A percentile compares a stretch with the other conserved stretches of the same genome.
phyloP scores from a whole-genome alignment of 2,113 vertebrate species.

The Syngnathus typhle region DNA sequence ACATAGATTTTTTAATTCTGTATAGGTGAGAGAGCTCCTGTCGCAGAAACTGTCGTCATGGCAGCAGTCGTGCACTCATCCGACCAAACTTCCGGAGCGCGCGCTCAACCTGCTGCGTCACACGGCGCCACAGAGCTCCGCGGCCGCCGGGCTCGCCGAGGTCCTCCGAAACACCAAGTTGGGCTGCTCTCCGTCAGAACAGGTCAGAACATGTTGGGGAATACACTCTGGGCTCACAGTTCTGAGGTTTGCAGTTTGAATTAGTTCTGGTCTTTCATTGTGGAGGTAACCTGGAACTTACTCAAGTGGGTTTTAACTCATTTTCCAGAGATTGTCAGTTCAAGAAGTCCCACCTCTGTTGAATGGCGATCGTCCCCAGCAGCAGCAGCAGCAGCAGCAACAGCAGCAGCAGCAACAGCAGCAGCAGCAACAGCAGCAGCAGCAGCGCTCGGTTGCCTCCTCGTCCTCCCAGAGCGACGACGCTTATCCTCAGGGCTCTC shows the following conservation, averaged over 20 bases:
- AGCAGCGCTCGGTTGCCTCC: conserved; percentile 48
- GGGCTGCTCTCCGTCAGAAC: conserved; percentile 61
- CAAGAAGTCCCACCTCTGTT: conserved; percentile 74
- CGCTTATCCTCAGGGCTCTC: conserved; percentile 40
- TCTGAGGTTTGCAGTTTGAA: too few species aligned
- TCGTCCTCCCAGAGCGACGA: conserved; percentile 58
- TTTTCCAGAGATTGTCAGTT: conserved; percentile 70
- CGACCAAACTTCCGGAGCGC: conserved; percentile 78
- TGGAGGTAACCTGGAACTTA: too few species aligned
- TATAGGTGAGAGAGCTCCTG: conserved; percentile 76
- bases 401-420: conserved; percentile 64
- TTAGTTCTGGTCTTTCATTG: too few species aligned
- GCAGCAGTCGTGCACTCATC: conserved; percentile 78
- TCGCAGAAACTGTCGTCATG: conserved; percentile 76
- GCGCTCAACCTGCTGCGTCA: conserved; percentile 78
- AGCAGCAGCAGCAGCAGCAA: conserved; percentile 61
- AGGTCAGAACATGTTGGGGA: conserved; percentile 45
- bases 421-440: conserved; percentile 61
- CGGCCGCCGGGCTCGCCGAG: conserved; percentile 69
- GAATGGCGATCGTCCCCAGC: conserved; percentile 70
- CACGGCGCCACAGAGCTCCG: conserved; percentile 69
- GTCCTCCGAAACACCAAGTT: conserved; percentile 70
- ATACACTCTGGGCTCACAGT: too few species aligned
- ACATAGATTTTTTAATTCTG: too few species aligned
- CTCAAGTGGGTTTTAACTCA: not conserved